Evolutionary conservation across 2,797 vertebrate species (phyloP).

Genomic region (Sebastes diaconus): DNA sequence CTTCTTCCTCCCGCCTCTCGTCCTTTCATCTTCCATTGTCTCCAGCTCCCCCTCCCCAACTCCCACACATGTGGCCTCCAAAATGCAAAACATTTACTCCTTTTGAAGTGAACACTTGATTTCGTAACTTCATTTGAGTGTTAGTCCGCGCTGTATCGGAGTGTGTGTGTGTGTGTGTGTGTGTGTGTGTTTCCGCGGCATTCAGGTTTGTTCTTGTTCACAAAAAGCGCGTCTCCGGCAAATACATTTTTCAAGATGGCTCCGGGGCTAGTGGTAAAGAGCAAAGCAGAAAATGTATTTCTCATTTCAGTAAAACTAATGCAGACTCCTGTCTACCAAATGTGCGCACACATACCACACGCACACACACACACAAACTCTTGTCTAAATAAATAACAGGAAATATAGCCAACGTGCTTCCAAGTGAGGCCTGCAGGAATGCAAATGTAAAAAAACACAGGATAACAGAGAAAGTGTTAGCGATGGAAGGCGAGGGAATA

Average conservation of each 20-base stretch:
- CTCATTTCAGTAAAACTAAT: constrained; percentile 59
- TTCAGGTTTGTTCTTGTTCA: constrained; percentile 11
- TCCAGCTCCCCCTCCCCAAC: not conserved
- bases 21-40: constrained; percentile 45
- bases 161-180: not conserved
- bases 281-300: constrained; percentile 45
- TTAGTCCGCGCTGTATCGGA: not conserved
- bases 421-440: constrained; percentile 28
- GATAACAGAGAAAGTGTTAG: not conserved
- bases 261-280: constrained; percentile 50
- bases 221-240: constrained; percentile 17
- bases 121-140: constrained; percentile 48
- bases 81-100: constrained; percentile 49
- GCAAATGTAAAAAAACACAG: not conserved
- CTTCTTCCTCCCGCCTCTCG: too few species aligned
- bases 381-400: constrained; percentile 34
- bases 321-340: constrained; percentile 37
- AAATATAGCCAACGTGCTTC: constrained; percentile 27
- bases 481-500: not conserved
- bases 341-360: not conserved
- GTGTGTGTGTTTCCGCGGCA: not conserved
- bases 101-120: constrained; percentile 57
- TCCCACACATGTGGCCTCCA: constrained; percentile 13
- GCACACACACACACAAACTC: not conserved
- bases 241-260: constrained; percentile 64